Evolutionary conservation across 2,113 vertebrate species (phyloP), one percentile per base, ranked within the genome.

Genomic region (Ptyas mucosa): DNA sequence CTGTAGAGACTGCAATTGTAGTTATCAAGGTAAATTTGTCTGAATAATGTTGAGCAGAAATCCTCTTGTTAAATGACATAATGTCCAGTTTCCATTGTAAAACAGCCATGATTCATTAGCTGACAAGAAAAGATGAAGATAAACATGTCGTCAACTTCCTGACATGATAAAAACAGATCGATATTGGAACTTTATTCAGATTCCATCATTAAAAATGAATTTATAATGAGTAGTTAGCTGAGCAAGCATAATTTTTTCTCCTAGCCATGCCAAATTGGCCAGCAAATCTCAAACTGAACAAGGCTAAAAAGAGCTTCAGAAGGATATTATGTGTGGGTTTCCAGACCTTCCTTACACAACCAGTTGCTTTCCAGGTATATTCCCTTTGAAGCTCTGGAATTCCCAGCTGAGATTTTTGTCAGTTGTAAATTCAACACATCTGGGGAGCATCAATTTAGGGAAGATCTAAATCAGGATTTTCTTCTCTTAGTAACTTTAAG

Each of bases 81-180:
- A 85, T 89, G 23, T 64, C 85, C 57, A 89, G 23, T 54, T 43
- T 53, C 54, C 64, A 26, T 93, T 85, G 54, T 75, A 8, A 0
- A 0, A 87, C 21, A 49, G 0, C n/a, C 20, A 3, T 0, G 3
- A 34, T 7, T 86, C 15, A 86, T 18, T 64, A n/a, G 3, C 24
- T n/a, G 87, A 92, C 58, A 93, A 58, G 54, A 12, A 64, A 64
- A 81, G 54, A 91, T 85, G 7, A 6, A 34, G 10, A 43, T 49
- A 85, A 89, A 39, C 14, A 23, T 57, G 11, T 61, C 29, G 39
- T 34, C 39, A 20, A 43, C 61, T 89, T 64, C 90, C 24, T 85
- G 24, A 55, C 87, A 43, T 61, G 26, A 46, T 52, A 26, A 61
- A 61, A 58, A 88, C 85, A 18, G 75, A 43, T 81, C 15, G 49